Evolutionary conservation across 92 coral and sea anemone genomes (phyloP), one percentile per base, ranked within the genome.

Genomic region (Muricea muricata): DNA sequence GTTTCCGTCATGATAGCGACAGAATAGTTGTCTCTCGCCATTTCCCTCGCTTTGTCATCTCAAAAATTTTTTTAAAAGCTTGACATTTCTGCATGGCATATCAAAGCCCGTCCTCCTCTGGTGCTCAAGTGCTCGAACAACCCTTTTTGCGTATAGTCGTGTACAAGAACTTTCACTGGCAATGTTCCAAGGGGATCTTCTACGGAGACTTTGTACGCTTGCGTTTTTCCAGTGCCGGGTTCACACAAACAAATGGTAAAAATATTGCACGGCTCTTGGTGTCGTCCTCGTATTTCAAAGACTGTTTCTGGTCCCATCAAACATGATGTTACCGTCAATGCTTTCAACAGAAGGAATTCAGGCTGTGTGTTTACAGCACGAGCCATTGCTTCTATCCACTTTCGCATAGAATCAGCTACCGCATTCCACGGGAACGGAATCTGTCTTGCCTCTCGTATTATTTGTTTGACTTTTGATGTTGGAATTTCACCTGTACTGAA

Each of bases 21-120:
- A 81, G 24, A 81, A 81, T 65, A 81, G 46, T 68, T 81, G 86
- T 9, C 86, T 25, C 45, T 81, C 86, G 11, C 86, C 60, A 26
- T 29, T 29, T 10, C 86, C 86, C 6, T 81, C 86, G 6, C 29
- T 65, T 42, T 81, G 86, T 4, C 47, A 6, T 50, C 55, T 81
- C 31, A 81, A 8, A 0, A 66, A 35, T 68, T 37, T 21, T 81
- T 66, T n/a, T 31, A 75, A 29, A 75, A 81, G 58, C 77, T 81
- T n/a, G 79, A 65, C 86, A 81, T 81, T 46, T 81, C 86, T 0
- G 60, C 74, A 39, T 81, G 79, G 32, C 77, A 68, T 7, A 81
- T 42, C 9, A 81, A 11, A 5, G 76, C 77, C 10, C 66, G 29
- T n/a, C 66, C 3, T 37, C 42, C 42, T 37, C 75, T 35, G 45